Evolutionary conservation across 2,797 vertebrate genomes (phyloP), one percentile per base, ranked within the genome.

Genomic region (Phyllotis vaccarum): DNA sequence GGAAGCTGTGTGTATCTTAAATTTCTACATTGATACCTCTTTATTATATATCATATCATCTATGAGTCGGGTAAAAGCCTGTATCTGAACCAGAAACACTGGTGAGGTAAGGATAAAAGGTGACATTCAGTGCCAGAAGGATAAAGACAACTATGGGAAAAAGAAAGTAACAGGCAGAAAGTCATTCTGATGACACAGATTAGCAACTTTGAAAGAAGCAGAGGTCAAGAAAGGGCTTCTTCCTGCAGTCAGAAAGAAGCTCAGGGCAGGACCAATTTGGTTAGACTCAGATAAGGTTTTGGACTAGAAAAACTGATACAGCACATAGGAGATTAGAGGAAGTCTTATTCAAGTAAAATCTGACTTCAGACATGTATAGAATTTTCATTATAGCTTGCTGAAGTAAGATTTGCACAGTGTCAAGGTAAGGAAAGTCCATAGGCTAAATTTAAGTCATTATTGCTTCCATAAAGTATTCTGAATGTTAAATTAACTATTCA

Each of bases 231-330:
- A 96, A 72, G 34, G 82, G 85, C 60, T 92, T 17, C 19, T 87
- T 13, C 34, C 2, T 87, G 74, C 64, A 87, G 66, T 89, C 74
- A 95, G 70, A 92, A 92, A 40, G 64, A 49, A 68, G 43, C 19
- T 58, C 21, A 79, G 83, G 31, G 12, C 0, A 37, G 62, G 66
- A 37, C 92, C 76, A 91, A 31, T 72, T 83, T 87, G 49, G 13
- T 66, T 34, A 95, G 72, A 80, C 16, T 89, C 58, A 91, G 86
- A 89, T 89, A 95, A 97, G n/a, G 7, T 89, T 88, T 83, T 86
- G 64, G 40, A 86, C 5, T 86, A 95, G 27, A 89, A 54, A 89
- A 94, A 95, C 56, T 78, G 27, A 72, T 72, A 86, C 0, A 72
- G 16, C 10, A 91, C n/a, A 89, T 16, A 86, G 29, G 24, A 82